phyloP scores from a whole-genome alignment of 1,140 invertebrate genomes.

The Cydia fagiglandana region DNA sequence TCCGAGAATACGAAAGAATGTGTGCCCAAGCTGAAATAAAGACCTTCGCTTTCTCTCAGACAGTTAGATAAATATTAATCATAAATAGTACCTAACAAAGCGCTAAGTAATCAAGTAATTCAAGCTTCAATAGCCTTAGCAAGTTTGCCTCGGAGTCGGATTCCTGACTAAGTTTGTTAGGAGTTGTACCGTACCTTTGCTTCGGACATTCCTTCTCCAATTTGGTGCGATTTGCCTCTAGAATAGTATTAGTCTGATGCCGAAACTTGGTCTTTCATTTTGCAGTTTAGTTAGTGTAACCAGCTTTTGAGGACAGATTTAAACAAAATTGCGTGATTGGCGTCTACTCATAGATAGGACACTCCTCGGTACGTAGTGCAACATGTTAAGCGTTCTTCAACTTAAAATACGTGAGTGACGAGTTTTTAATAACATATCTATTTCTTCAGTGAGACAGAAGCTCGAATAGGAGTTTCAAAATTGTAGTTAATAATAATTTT shows the following conservation, averaged over 20 bases:
- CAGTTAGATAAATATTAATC: no score
- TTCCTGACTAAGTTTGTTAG: conserved; percentile 10
- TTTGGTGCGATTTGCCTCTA: not conserved
- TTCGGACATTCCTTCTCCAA: conserved; percentile 16
- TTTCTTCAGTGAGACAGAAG: no score
- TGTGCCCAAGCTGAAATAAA: no score
- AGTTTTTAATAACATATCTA: no score
- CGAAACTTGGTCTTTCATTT: conserved; percentile 12
- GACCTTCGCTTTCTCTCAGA: no score
- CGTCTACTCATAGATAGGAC: no score
- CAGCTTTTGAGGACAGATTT: not conserved
- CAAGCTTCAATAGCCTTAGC: not conserved
- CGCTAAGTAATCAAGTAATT: not conserved
- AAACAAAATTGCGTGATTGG: not conserved
- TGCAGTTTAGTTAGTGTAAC: not conserved
- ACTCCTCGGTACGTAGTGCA: no score
- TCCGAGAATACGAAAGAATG: no score
- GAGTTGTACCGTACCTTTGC: not conserved
- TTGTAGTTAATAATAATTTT: no score
- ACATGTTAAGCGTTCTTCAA: no score
- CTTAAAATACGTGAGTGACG: no score
- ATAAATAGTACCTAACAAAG: not conserved
- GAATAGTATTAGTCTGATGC: conserved; percentile 10
- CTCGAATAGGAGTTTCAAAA: no score
- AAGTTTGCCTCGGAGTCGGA: not conserved